A percentile compares a stretch with the other conserved stretches of the same genome.
Evolutionary conservation across 2,797 vertebrate genomes (phyloP).

Genomic region (Spea hammondii): DNA sequence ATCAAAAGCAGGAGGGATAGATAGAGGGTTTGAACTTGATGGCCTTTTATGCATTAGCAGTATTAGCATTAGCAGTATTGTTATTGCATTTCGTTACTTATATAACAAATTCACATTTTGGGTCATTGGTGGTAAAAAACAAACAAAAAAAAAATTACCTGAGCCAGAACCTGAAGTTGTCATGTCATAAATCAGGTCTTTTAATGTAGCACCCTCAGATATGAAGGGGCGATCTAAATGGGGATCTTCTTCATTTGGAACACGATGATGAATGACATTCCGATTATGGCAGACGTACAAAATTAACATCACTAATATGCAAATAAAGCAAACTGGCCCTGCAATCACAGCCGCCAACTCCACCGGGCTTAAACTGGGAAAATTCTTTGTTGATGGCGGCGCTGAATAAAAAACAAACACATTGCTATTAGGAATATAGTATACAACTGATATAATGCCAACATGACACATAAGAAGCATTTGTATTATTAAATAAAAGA

Average conservation of each 20-base stretch:
- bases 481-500: too few relatives aligned
- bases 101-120: too few relatives aligned
- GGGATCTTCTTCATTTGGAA: conserved; percentile 94
- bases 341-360: conserved; percentile 91
- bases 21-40: too few relatives aligned
- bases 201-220: conserved; percentile 91
- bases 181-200: conserved; percentile 98
- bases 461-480: too few relatives aligned
- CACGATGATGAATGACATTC: conserved; percentile 84
- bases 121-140: too few relatives aligned
- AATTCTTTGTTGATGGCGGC: conserved; percentile 62
- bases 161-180: conserved; percentile 96
- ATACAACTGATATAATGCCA: too few relatives aligned
- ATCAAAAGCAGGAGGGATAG: too few relatives aligned
- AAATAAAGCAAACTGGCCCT: conserved; percentile 89
- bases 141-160: conserved; percentile 67
- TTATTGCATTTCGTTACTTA: too few relatives aligned
- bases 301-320: conserved; percentile 86
- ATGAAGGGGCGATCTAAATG: conserved; percentile 93
- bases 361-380: conserved; percentile 80
- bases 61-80: too few relatives aligned
- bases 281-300: conserved; percentile 91
- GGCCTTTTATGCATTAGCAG: too few relatives aligned
- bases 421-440: too few relatives aligned
- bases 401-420: conserved; percentile 52